Conservation (phyloP, 2,888 invertebrate species). For the Tetramorium bicarinatum region DNA sequence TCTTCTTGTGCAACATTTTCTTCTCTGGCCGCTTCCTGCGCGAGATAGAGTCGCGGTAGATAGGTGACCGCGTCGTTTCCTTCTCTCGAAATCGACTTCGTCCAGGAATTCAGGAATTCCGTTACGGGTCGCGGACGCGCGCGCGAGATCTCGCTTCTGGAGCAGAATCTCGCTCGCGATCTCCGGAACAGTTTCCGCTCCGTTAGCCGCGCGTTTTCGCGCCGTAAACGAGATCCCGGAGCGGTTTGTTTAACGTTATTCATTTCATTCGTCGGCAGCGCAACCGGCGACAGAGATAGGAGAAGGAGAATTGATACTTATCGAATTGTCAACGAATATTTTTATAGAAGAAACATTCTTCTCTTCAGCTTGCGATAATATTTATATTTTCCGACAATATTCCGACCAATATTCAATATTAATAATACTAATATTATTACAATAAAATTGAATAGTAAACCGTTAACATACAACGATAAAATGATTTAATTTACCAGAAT, state of each 20-base stretch:
- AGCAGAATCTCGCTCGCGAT: constrained; percentile 50
- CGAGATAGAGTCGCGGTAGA: constrained; percentile 48
- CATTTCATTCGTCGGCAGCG: constrained; percentile 2
- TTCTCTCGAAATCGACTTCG: constrained; percentile 35
- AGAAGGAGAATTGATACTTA: background rate
- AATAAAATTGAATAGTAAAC: background rate
- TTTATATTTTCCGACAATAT: background rate
- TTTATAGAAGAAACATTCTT: background rate
- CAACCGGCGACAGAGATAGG: background rate
- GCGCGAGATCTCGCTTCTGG: constrained; percentile 40
- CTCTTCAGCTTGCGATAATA: background rate
- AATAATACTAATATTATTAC: background rate
- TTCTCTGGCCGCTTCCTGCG: constrained; percentile 58
- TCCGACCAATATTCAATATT: too few relatives aligned
- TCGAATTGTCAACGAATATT: background rate
- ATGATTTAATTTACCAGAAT: background rate
- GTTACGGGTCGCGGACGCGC: constrained; percentile 69
- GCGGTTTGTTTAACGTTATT: constrained; percentile 49
- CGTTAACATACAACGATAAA: background rate
- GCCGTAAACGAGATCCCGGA: constrained; percentile 39
- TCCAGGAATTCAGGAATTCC: constrained; percentile 73
- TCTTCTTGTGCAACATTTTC: constrained; percentile 69
- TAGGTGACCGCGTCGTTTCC: constrained; percentile 39
- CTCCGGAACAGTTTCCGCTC: constrained; percentile 49
- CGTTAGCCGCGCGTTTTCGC: constrained; percentile 46